Conservation (phyloP, 2,113 vertebrate genomes). For the Thamnaconus septentrionalis region DNA sequence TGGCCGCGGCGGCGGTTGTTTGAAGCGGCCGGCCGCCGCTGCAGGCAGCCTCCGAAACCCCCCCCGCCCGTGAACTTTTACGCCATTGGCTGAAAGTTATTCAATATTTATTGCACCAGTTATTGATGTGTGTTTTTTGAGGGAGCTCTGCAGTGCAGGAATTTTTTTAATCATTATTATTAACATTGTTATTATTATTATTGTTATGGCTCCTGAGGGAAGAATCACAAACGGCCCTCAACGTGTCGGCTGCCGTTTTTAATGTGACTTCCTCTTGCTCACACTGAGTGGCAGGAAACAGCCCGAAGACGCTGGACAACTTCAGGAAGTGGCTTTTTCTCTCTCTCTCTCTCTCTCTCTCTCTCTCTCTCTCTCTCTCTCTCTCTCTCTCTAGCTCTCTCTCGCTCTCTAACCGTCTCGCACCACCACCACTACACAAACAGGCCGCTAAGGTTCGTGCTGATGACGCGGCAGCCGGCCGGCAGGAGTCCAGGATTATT, state of each 20-base stretch:
- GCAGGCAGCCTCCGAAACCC: constrained; percentile 64
- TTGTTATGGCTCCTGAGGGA: constrained; percentile 34
- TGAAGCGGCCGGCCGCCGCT: constrained; percentile 67
- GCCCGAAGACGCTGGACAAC: no score
- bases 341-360: no score
- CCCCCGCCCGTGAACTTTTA: constrained; percentile 70
- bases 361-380: no score
- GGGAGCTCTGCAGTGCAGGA: constrained; percentile 43
- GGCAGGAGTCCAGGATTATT: constrained; percentile 8
- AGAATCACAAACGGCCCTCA: constrained; percentile 30
- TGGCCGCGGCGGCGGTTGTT: constrained; percentile 34
- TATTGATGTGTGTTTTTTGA: constrained; percentile 68
- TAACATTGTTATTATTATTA: no score
- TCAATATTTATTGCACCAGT: constrained; percentile 66
- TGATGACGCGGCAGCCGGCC: constrained; percentile 16
- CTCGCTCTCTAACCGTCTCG: no score
- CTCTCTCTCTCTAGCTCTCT: no score
- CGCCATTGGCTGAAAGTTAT: constrained; percentile 70
- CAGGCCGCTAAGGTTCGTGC: neutral
- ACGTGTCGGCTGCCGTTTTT: constrained; percentile 40
- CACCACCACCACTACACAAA: no score
- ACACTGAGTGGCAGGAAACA: no score
- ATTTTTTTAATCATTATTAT: constrained; percentile 15
- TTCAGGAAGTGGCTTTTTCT: no score
- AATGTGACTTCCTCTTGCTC: constrained; percentile 18